Percentiles rank a stretch among this genome's conserved stretches.
phyloP scores from a whole-genome alignment of 1,140 invertebrate genomes.

The Dreissena rostriformis region DNA sequence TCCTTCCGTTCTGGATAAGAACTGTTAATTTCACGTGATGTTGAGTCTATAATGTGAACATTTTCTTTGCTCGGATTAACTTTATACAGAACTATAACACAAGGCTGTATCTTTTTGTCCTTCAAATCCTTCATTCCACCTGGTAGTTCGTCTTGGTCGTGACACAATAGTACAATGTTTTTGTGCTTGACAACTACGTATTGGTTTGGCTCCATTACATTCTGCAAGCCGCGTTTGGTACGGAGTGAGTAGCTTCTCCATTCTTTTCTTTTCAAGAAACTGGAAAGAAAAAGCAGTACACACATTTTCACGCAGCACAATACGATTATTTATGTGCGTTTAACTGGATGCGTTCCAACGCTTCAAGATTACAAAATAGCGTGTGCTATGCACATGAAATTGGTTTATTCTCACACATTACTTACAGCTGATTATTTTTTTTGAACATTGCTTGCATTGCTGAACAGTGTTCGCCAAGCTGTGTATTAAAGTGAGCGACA shows the following conservation, averaged over 20 bases:
- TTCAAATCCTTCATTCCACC: neutral
- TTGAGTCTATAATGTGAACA: constrained; percentile 26
- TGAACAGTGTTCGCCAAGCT: no score
- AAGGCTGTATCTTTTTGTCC: constrained; percentile 31
- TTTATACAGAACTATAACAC: constrained; percentile 42
- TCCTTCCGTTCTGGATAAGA: no score
- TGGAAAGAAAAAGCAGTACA: neutral
- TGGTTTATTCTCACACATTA: no score
- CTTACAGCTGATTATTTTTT: no score
- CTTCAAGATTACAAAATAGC: no score
- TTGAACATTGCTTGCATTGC: no score
- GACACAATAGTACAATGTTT: constrained; percentile 27
- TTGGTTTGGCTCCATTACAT: constrained; percentile 5
- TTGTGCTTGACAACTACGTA: constrained; percentile 16
- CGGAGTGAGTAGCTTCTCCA: constrained; percentile 41
- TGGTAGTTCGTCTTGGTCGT: neutral
- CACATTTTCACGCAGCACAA: no score
- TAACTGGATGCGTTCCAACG: no score
- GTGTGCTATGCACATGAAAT: no score
- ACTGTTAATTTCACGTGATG: constrained; percentile 3
- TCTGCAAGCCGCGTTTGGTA: neutral
- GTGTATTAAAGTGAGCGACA: no score
- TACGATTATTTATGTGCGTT: no score
- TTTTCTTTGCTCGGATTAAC: constrained; percentile 32
- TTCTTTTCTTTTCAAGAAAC: constrained; percentile 54